phyloP scores from a whole-genome alignment of 2,113 vertebrate species.

The Peromyscus maniculatus region DNA sequence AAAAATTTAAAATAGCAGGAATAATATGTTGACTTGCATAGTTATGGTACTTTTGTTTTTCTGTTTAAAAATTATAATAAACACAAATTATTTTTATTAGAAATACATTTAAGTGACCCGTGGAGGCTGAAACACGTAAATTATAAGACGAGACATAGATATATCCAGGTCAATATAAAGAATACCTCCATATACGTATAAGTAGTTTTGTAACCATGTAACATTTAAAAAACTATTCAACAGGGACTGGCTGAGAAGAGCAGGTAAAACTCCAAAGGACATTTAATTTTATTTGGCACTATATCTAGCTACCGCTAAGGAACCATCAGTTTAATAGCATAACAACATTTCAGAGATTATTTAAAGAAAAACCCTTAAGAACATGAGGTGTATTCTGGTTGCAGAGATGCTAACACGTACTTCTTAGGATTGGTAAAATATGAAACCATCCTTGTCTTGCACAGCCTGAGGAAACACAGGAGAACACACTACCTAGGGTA shows the following conservation, averaged over 20 bases:
- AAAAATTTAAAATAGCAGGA: background rate
- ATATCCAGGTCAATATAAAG: background rate
- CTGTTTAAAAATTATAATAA: background rate
- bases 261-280: background rate
- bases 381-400: background rate
- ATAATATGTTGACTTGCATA: background rate
- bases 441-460: background rate
- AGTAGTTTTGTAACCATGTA: background rate
- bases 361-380: background rate
- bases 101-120: background rate
- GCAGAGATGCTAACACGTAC: background rate
- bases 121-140: background rate
- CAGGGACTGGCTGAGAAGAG: background rate
- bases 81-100: background rate
- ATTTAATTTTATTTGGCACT: background rate
- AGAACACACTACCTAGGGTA: background rate
- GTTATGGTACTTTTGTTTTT: background rate
- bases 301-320: background rate
- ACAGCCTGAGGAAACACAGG: background rate
- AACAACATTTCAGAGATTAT: background rate
- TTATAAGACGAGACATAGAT: background rate
- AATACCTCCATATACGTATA: background rate
- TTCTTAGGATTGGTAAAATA: background rate
- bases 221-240: background rate
- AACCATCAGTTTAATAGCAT: background rate